Conservation (phyloP, 2,888 invertebrate genomes). For the Microplitis manilae region DNA sequence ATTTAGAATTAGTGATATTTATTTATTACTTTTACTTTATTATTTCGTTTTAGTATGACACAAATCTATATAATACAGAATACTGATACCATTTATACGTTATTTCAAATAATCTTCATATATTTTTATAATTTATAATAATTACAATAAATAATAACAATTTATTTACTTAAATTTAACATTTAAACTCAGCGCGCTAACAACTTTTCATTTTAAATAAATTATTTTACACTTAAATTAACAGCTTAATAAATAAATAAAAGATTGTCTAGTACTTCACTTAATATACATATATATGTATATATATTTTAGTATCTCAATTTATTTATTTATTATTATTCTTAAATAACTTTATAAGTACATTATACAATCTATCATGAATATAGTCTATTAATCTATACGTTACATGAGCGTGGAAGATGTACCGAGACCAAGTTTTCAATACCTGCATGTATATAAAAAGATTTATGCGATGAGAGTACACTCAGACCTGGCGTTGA, state of each 20-base stretch:
- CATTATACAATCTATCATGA: neutral
- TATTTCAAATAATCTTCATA: neutral
- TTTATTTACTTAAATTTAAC: neutral
- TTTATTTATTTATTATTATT: neutral
- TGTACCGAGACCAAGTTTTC: neutral
- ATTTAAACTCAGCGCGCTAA: too few relatives aligned
- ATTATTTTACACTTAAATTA: too few relatives aligned
- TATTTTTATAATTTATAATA: neutral
- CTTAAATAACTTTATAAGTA: neutral
- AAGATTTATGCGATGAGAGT: neutral
- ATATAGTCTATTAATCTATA: neutral
- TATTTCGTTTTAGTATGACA: neutral
- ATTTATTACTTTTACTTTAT: neutral
- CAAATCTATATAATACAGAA: neutral
- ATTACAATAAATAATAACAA: neutral
- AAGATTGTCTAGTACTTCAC: too few relatives aligned
- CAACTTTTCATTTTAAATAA: neutral
- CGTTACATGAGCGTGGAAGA: neutral
- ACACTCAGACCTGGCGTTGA: neutral
- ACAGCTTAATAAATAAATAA: too few relatives aligned
- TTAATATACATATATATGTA: too few relatives aligned
- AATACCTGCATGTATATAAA: neutral
- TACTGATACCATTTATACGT: neutral
- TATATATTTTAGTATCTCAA: neutral
- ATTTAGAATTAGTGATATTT: neutral